Base-by-base conservation (phyloP, 1,140 invertebrate genomes). In the Heliconius nattereri region DNA sequence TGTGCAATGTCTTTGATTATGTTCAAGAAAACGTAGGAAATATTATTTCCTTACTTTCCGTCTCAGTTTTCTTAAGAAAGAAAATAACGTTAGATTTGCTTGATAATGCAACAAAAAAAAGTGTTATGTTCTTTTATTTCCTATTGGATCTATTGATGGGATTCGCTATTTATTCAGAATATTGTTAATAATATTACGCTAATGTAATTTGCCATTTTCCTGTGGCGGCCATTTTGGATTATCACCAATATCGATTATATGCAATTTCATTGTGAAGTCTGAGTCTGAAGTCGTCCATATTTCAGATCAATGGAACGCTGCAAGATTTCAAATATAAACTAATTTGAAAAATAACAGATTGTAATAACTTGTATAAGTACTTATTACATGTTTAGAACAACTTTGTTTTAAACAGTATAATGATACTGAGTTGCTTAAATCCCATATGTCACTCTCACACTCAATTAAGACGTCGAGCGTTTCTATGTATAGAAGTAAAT, bases 1-100 rank as follows among this genome's bases (percentile, higher is more conserved):
- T 66, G 60, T 66, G 29, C 60, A 66, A 66, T 29, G 60, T 26
- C 60, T 66, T 66, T 66, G 60, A 66, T 66, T 66, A 29, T 29
- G 60, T 29, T 66, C 9, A 66, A 66, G 60, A 66, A 66, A 66
- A 66, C 23, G 60, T 9, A 66, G 60, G 13, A 66, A 66, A 66
- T 66, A 29, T 66, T 29, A 66, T 29, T 29, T 66, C 26, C 60
- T 26, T 29, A 66, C 26, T 66, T 66, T 7, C 13, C 60, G 8
- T 66, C 23, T 29, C 26, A 66, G 13, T 29, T 66, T 29, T n/a
- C 26, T 29, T 66, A 66, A 66, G 23, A 66, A 66, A 60, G 7
- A 60, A 60, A n/a, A 60, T 11, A 26, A 45, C 40, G 54, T 60
- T 60, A 23, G 54, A 60, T 26, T 60, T 60, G 54, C n/a, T n/a